Conservation (phyloP, 2,797 vertebrate genomes). For the Acanthurus lineatus region DNA sequence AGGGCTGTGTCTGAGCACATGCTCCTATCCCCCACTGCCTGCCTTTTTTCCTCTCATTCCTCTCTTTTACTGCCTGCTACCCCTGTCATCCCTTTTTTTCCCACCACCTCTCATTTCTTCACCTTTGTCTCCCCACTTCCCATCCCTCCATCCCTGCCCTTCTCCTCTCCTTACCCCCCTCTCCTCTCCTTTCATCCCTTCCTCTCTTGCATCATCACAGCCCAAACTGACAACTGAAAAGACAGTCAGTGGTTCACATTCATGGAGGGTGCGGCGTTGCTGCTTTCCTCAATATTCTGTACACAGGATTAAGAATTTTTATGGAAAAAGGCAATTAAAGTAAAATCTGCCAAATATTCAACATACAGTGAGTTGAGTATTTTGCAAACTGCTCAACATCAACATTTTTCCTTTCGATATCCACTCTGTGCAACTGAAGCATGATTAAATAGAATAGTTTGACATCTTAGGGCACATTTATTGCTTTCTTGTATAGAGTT, state of each 20-base stretch:
- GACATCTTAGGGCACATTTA: no score
- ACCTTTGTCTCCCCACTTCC: conserved; percentile 24
- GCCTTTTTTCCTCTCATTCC: conserved; percentile 21
- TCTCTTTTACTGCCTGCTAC: conserved; percentile 46
- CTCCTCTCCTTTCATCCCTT: conserved; percentile 29
- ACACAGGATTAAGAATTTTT: conserved; percentile 29
- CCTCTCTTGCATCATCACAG: conserved; percentile 69
- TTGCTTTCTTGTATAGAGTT: not conserved
- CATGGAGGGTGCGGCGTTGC: conserved; percentile 21
- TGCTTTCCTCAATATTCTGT: conserved; percentile 46
- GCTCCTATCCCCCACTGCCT: conserved; percentile 53
- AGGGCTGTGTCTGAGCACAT: conserved; percentile 76
- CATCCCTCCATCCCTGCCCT: conserved; percentile 21
- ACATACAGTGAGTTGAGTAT: conserved; percentile 1
- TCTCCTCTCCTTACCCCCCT: conserved; percentile 30
- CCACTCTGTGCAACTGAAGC: not conserved
- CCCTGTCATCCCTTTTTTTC: conserved; percentile 50
- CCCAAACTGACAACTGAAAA: conserved; percentile 63
- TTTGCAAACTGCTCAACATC: not conserved
- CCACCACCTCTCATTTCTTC: conserved; percentile 63
- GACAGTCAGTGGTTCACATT: conserved; percentile 47
- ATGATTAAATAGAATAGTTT: not conserved
- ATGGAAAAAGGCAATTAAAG: conserved; percentile 18
- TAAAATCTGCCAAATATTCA: not conserved
- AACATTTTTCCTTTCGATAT: not conserved